phyloP scores from a whole-genome alignment of 2,113 vertebrate species.

The Halichoerus grypus region DNA sequence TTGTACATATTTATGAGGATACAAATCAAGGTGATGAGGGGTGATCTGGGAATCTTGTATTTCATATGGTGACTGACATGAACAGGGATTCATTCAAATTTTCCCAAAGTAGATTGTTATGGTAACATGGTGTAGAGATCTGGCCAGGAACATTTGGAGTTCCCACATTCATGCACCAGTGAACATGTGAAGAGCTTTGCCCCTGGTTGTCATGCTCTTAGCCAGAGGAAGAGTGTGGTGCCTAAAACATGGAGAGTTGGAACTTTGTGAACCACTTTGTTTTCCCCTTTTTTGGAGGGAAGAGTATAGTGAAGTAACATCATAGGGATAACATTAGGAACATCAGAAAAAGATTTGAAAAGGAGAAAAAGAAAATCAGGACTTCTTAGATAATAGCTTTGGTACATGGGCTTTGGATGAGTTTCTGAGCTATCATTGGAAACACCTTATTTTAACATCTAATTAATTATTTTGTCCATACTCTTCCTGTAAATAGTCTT shows the following conservation, averaged over 20 bases:
- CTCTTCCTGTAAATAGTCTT: conserved; percentile 9
- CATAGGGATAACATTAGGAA: background rate
- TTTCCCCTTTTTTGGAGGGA: background rate
- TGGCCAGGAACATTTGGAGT: background rate
- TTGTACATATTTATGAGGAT: background rate
- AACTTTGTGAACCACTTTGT: background rate
- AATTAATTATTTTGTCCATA: background rate
- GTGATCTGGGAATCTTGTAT: background rate
- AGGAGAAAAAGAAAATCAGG: background rate
- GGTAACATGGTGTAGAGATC: background rate
- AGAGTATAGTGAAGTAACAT: background rate
- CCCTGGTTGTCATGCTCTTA: background rate
- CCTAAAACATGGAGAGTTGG: background rate
- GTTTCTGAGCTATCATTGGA: background rate
- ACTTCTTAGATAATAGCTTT: background rate
- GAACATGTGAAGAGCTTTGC: background rate
- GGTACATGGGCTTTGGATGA: background rate
- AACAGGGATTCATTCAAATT: background rate
- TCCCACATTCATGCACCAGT: background rate
- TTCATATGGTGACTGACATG: background rate
- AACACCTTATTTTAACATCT: background rate
- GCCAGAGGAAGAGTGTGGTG: background rate
- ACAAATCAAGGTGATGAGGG: background rate
- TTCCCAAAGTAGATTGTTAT: background rate
- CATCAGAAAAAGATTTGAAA: background rate